phyloP scores from a whole-genome alignment of 2,113 vertebrate genomes.

The Vidua macroura region DNA sequence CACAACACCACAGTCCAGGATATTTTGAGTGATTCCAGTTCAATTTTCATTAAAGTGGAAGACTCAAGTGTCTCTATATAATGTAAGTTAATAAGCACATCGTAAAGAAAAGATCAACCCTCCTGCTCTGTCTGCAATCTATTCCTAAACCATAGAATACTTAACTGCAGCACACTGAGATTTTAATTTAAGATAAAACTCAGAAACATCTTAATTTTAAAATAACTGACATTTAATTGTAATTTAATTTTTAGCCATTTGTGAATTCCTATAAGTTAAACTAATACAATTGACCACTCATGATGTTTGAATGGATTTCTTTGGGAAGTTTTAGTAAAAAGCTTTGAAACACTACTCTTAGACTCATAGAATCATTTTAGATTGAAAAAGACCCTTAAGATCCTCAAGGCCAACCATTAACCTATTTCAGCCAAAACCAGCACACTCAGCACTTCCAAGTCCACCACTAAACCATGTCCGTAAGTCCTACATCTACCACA shows the following conservation, averaged over 20 bases:
- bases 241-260: neutral
- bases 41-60: neutral
- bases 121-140: neutral
- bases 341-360: neutral
- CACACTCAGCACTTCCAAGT: neutral
- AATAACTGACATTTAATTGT: neutral
- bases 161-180: neutral
- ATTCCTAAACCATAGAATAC: neutral
- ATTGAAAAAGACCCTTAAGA: neutral
- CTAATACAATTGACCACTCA: neutral
- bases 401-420: neutral
- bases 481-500: neutral
- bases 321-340: neutral
- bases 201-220: neutral
- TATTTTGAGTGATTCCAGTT: neutral
- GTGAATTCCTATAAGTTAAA: neutral
- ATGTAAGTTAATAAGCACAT: neutral
- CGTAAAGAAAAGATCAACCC: neutral
- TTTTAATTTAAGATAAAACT: neutral
- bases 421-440: neutral
- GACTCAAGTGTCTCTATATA: neutral
- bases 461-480: neutral
- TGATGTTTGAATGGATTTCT: neutral
- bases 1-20: neutral
- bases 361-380: neutral